Conservation (phyloP, 64 coral and sea anemone species). For the Montipora cactus region DNA sequence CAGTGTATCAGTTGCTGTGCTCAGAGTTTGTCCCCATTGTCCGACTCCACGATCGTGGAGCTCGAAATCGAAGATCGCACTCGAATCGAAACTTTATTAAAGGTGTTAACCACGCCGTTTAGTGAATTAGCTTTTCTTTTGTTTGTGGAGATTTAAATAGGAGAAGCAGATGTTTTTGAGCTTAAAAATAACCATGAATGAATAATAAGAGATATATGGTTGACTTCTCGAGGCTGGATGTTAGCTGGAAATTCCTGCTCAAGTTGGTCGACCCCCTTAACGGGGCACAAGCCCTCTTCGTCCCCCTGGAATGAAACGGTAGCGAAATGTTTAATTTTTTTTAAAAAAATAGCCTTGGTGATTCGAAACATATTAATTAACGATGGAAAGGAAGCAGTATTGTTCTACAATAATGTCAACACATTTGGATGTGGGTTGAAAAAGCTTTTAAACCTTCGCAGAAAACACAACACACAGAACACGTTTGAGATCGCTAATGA, state of each 20-base stretch:
- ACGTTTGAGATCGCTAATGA: slow-evolving; percentile 79
- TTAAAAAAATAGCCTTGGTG: slow-evolving; percentile 82
- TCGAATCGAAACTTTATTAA: slow-evolving; percentile 79
- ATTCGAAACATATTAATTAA: slow-evolving; percentile 98
- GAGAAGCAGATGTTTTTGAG: slow-evolving; percentile 99
- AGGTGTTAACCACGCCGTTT: slow-evolving; percentile 98
- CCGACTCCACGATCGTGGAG: slow-evolving; percentile 14
- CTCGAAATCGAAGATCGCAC: slow-evolving; percentile 37
- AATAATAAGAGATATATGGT: slow-evolving; percentile 88
- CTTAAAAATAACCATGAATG: slow-evolving; percentile 99
- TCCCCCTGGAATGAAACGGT: slow-evolving; percentile 38
- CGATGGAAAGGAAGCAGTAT: slow-evolving; percentile 92
- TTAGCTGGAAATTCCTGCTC: slow-evolving; percentile 47
- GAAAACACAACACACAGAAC: slow-evolving; percentile 78
- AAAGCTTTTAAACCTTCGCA: slow-evolving; percentile 82
- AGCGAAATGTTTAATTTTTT: slow-evolving; percentile 53
- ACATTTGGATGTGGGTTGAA: slow-evolving; percentile 89
- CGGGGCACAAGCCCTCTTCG: slow-evolving; percentile 5
- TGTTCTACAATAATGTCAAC: slow-evolving; percentile 98
- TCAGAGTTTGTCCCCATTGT: background rate
- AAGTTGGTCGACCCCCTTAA: background rate
- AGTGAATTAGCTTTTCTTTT: slow-evolving; percentile 99
- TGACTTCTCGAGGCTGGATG: background rate
- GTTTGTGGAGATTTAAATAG: slow-evolving; percentile 99
- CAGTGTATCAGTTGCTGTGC: background rate